phyloP scores from a whole-genome alignment of 2,888 invertebrate genomes.

The Cremastinae sp. region DNA sequence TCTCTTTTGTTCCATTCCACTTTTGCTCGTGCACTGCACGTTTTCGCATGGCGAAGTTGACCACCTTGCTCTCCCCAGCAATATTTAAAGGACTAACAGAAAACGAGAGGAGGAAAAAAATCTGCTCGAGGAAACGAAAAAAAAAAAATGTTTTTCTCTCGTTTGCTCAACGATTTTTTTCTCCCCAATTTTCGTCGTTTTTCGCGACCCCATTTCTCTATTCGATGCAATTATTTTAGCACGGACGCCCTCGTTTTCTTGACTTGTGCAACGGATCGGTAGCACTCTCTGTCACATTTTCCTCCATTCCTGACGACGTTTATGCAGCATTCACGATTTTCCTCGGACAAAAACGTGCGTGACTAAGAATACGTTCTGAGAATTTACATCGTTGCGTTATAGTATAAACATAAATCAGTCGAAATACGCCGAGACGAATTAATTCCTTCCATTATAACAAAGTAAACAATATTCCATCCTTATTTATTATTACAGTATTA shows the following conservation, averaged over 20 bases:
- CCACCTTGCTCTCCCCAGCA: background rate
- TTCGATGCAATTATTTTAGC: background rate
- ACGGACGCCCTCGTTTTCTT: background rate
- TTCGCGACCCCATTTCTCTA: slow-evolving; percentile 34
- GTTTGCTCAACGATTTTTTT: background rate
- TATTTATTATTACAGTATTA: too few relatives aligned
- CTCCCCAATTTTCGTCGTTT: background rate
- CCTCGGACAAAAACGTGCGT: slow-evolving; percentile 9
- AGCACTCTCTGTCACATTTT: too few relatives aligned
- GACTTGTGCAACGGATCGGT: slow-evolving; percentile 43
- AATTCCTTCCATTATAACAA: background rate
- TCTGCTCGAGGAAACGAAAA: background rate
- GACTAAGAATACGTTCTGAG: slow-evolving; percentile 47
- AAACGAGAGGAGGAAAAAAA: slow-evolving; percentile 4
- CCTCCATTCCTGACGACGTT: slow-evolving; percentile 44
- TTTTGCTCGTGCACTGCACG: slow-evolving; percentile 5
- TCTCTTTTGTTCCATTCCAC: slow-evolving; percentile 28
- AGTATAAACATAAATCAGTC: background rate
- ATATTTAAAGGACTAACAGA: too few relatives aligned
- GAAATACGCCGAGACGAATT: background rate
- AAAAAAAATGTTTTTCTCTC: slow-evolving; percentile 5
- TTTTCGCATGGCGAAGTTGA: slow-evolving; percentile 28
- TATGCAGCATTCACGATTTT: slow-evolving; percentile 13
- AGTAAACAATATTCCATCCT: too few relatives aligned
- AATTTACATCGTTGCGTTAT: too few relatives aligned